Evolutionary conservation across 2,888 invertebrate genomes (phyloP), one percentile per base, ranked within the genome.

Genomic region (Agonopterix heracliana): DNA sequence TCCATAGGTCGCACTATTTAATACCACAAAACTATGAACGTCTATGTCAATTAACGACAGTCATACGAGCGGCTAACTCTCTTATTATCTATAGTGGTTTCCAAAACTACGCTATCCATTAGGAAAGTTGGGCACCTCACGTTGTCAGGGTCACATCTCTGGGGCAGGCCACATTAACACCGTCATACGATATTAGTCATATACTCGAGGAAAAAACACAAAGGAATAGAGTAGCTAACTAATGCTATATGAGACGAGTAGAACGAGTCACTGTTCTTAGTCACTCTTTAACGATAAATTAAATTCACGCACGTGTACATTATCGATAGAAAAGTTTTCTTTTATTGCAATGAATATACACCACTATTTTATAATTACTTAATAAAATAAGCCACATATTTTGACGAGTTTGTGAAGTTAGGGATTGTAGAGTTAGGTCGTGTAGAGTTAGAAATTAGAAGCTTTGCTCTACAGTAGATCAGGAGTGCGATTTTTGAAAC

Each of bases 161-260:
- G 10, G 14, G 45, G 40, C 41, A 4, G 63, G 64, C 58, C 54
- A 45, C 50, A 60, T 68, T 41, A 67, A 62, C 66, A 62, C 56
- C 70, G 78, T 81, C 81, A 81, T 68, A 57, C 63, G 69, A 77
- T 77, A 81, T 84, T 81, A 81, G 73, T 80, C 78, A 80, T 74
- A 58, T 63, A 59, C 57, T 52, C 51, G 53, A 71, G 72, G 71
- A 74, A 79, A 17, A 81, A 77, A 60, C 61, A 77, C 73, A 73
- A 70, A 74, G 68, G 71, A 72, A 64, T 64, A 12, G 66, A 54
- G 55, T 59, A 55, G 53, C 48, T 52, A n/a, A 17, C 17, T 17
- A 17, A 17, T n/a, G 17, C 17, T 58, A n/a, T n/a, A n/a, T n/a
- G 59, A 59, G 38, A 17, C 41, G 34, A 13, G 26, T 34, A 48